Base-by-base conservation (phyloP, 2,113 vertebrate genomes). In the Campylomormyrus numenius region DNA sequence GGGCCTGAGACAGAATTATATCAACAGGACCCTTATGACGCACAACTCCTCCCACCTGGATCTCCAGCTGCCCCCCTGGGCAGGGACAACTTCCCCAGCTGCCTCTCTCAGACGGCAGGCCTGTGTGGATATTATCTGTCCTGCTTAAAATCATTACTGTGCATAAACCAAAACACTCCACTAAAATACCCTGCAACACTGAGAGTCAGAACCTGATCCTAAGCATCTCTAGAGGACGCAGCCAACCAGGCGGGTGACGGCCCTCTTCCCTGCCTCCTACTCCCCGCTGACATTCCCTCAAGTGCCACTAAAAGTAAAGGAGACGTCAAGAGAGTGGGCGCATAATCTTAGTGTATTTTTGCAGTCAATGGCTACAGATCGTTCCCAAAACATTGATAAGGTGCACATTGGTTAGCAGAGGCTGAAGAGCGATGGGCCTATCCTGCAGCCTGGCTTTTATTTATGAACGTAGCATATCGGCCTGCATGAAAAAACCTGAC, bases 361-460 rank as follows among this genome's bases (percentile, higher is more conserved):
- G 13, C 2, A 66, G n/a, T 83, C 17, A 21, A 27, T 52, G 31
- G 48, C 45, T 89, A 48, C 48, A 35, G 48, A 80, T 89, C 46
- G 49, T 42, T 77, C 88, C 45, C 56, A 74, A 70, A 87, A 89
- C 19, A 24, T 74, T 39, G 24, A 58, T 85, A 53, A 80, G 35
- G 74, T 39, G 17, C 74, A 89, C 27, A 49, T 24, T 8, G 15
- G 45, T 52, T 46, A 56, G 45, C 52, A 27, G n/a, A 19, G 19
- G 3, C 42, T 31, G 53, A 90, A 90, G 52, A 24, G 9, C 45
- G 0, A 58, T 24, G 66, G 56, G 74, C 13, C 5, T 39, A 56
- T 50, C 39, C 86, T 58, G 86, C 45, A 24, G 48, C 27, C 24
- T 91, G 77, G 88, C 89, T n/a, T 90, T 91, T 88, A 24, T 77